phyloP scores from a whole-genome alignment of 64 coral and sea anemone genomes.

The Pachyseris speciosa region DNA sequence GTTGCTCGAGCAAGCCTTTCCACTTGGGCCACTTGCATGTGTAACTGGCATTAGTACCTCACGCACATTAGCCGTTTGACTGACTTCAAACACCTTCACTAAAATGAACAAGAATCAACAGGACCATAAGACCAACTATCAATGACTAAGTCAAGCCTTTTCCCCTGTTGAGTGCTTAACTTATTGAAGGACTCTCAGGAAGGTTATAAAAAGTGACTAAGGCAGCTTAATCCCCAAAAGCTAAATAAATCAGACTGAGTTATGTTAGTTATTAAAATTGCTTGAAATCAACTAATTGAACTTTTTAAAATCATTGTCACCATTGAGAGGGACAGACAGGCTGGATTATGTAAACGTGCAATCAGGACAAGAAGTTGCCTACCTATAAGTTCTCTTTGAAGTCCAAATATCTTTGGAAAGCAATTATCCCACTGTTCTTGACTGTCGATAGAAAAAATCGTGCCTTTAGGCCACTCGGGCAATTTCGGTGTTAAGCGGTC shows the following conservation, averaged over 20 bases:
- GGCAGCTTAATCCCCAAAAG: conserved; percentile 43
- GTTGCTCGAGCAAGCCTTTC: conserved; percentile 38
- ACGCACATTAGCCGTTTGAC: conserved; percentile 17
- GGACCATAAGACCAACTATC: background rate
- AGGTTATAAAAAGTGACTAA: conserved; percentile 55
- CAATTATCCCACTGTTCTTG: conserved; percentile 75
- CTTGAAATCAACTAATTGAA: background rate
- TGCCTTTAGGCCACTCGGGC: conserved; percentile 70
- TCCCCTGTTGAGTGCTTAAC: conserved; percentile 38
- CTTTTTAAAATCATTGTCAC: background rate
- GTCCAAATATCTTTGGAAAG: conserved; percentile 59
- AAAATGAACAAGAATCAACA: conserved; percentile 48
- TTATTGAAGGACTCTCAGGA: conserved; percentile 1
- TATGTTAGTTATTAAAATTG: conserved; percentile 58
- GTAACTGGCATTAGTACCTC: background rate
- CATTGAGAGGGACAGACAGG: conserved; percentile 16
- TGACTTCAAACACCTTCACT: conserved; percentile 60
- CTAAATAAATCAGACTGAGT: conserved; percentile 48
- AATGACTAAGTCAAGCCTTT: conserved; percentile 47
- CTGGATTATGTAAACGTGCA: background rate
- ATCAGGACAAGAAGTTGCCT: too few relatives aligned
- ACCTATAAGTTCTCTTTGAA: conserved; percentile 61
- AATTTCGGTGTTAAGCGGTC: conserved; percentile 77
- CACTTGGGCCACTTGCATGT: background rate
- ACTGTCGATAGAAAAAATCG: conserved; percentile 61